These are phyloP conservation scores for Actinernus sp. DNA, from an alignment of 92 coral and sea anemone genomes.

Conservation along the genomic window DNA sequence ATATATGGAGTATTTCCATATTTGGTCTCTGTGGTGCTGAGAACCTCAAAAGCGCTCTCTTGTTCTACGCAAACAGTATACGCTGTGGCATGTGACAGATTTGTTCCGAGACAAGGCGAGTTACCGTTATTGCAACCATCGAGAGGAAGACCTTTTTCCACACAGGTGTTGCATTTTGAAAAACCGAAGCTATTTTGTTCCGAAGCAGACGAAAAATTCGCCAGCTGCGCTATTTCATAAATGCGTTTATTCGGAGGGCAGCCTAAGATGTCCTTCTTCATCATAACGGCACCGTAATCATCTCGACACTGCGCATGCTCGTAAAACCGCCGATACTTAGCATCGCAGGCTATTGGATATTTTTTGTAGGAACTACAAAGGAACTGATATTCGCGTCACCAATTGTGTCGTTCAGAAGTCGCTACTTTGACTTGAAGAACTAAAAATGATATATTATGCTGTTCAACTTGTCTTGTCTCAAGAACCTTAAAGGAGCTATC, in stretches of 20 bases:
- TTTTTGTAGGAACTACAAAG: conserved; percentile 27
- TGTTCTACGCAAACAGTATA: conserved; percentile 32
- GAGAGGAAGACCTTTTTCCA: neutral
- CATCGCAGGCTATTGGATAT: conserved; percentile 32
- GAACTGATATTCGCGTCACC: conserved; percentile 37
- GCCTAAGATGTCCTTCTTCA: conserved; percentile 23
- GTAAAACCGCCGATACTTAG: conserved; percentile 10
- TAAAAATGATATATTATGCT: conserved; percentile 2
- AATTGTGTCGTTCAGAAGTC: neutral
- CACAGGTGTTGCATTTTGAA: conserved; percentile 21
- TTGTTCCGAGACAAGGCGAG: neutral
- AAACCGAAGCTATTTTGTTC: conserved; percentile 27
- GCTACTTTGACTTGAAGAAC: conserved; percentile 34
- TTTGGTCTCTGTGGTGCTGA: conserved; percentile 12
- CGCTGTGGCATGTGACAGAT: conserved; percentile 1
- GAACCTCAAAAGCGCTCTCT: conserved; percentile 41
- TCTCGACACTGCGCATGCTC: conserved; percentile 36
- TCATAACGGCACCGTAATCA: conserved; percentile 32
- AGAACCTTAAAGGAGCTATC: conserved; percentile 10
- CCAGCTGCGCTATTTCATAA: conserved; percentile 28
- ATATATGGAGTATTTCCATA: conserved; percentile 13
- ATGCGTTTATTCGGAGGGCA: conserved; percentile 49
- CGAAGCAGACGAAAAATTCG: conserved; percentile 33
- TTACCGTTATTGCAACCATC: neutral
- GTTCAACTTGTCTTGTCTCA: conserved; percentile 9